Percentiles rank a stretch among this genome's conserved stretches.
phyloP scores from a whole-genome alignment of 1,140 invertebrate species.

The Hylyphantes graminicola region DNA sequence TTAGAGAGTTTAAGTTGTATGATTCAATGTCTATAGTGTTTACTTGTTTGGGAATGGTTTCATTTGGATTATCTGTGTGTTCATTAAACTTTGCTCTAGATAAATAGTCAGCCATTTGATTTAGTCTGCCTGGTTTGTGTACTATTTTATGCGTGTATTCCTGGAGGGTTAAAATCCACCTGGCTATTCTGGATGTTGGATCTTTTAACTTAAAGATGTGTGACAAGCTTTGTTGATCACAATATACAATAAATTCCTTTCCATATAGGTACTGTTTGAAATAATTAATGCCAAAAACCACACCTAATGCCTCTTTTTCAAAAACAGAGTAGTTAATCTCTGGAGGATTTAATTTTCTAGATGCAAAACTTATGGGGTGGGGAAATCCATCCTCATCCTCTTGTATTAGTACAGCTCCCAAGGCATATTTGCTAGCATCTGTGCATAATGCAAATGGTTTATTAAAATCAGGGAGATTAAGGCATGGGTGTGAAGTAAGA shows the following conservation, averaged over 20 bases:
- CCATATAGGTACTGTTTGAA: slow-evolving; percentile 5
- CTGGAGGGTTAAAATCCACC: not conserved
- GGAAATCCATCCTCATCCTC: slow-evolving; percentile 1
- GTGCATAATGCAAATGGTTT: not conserved
- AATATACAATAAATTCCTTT: slow-evolving; percentile 3
- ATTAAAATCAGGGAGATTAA: not conserved
- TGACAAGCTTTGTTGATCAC: not conserved
- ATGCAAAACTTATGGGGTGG: not conserved
- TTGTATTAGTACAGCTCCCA: not conserved
- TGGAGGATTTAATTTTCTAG: not conserved
- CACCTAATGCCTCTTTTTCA: not conserved
- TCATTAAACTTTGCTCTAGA: not conserved
- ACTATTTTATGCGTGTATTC: not conserved
- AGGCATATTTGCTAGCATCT: not conserved
- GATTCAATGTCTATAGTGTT: not conserved
- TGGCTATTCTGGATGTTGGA: not conserved
- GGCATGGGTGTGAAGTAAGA: not conserved
- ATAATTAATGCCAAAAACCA: not conserved
- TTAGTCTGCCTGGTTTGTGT: slow-evolving; percentile 8
- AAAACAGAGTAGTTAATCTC: not conserved
- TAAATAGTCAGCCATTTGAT: not conserved
- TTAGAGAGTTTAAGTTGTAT: not conserved
- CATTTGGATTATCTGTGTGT: too few species aligned
- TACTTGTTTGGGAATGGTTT: not conserved
- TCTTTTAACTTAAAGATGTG: not conserved